Evolutionary conservation across 2,888 invertebrate genomes (phyloP), one percentile per base, ranked within the genome.

Genomic region (Diadegma fenestrale): DNA sequence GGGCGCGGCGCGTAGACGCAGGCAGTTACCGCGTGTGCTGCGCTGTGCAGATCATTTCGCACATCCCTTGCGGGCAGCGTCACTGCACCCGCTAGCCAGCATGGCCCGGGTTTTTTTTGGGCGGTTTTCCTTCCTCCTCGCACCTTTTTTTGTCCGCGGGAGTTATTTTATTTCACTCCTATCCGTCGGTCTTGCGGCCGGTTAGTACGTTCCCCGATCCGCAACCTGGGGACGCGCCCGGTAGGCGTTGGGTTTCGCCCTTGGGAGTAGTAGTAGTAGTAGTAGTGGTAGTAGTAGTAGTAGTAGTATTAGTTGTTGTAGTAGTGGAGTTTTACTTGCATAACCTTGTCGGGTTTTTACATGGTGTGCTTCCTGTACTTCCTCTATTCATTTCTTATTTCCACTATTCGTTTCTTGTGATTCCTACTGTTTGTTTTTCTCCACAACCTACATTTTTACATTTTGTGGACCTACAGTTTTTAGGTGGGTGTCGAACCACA

Each of bases 41-140:
- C 80, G 80, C 80, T 80, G 43, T 7, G 48, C 54, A 22, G 80
- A 75, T 80, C 80, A 80, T 64, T 48, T 45, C 80, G 75, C 75
- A 81, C 80, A 81, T 81, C 80, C 45, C 80, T 75, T 54, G 33
- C 80, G 72, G 45, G 72, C 80, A 80, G 80, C 72, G 80, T 80
- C 80, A 72, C 71, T 17, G 54, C 61, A 80, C 72, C 14, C 72
- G 63, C 63, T 63, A 33, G 33, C 26, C 7, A 14, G 26, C 61
- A 30, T 61, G 61, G 10, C n/a, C 48, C 48, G 2, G 61, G 22
- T 61, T 61, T 61, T 22, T 61, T 12, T 61, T n/a, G n/a, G 26
- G 61, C 7, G 26, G 26, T 61, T 61, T 61, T 73, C 58, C 43
- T 61, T 73, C 17, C 73, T 17, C 72, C 7, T 43, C 61, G 73